These are phyloP conservation scores for Antitype chi DNA, from an alignment of 2,888 invertebrate genomes.

Conservation along the genomic window DNA sequence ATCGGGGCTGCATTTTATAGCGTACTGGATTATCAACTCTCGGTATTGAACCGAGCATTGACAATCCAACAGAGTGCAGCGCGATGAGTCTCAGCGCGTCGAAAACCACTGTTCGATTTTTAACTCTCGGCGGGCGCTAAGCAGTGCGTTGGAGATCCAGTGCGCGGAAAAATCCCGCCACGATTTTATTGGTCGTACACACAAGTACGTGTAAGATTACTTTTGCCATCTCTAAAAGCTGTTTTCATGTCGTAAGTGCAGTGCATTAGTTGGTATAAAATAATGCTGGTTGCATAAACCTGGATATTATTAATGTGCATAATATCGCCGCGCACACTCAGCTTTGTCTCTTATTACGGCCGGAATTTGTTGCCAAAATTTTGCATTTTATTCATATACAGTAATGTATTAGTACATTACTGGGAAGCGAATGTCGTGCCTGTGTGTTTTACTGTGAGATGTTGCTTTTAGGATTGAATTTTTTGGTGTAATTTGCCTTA, in stretches of 20 bases:
- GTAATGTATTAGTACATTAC: slow-evolving; percentile 63
- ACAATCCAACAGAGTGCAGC: no score
- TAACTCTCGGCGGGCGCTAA: no score
- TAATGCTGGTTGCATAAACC: slow-evolving; percentile 64
- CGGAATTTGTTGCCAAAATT: slow-evolving; percentile 77
- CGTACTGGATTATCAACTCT: no score
- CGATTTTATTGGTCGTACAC: no score
- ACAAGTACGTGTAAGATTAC: slow-evolving; percentile 16
- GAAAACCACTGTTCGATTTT: no score
- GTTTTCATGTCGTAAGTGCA: slow-evolving; percentile 55
- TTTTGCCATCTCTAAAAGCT: slow-evolving; percentile 45
- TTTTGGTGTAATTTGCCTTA: slow-evolving; percentile 12
- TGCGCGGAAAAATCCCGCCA: not conserved
- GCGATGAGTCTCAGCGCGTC: no score
- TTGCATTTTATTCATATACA: slow-evolving; percentile 73
- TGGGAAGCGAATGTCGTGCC: slow-evolving; percentile 39
- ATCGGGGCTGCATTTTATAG: no score
- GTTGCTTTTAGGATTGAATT: slow-evolving; percentile 11
- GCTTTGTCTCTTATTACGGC: slow-evolving; percentile 70
- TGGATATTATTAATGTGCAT: slow-evolving; percentile 73
- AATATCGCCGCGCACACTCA: slow-evolving; percentile 74
- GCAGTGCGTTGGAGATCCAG: no score
- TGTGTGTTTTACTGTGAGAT: slow-evolving; percentile 41
- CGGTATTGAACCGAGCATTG: no score
- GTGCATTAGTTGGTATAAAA: slow-evolving; percentile 63